Evolutionary conservation across 2,888 invertebrate genomes (phyloP).

Genomic region (Drosophila tripunctata): DNA sequence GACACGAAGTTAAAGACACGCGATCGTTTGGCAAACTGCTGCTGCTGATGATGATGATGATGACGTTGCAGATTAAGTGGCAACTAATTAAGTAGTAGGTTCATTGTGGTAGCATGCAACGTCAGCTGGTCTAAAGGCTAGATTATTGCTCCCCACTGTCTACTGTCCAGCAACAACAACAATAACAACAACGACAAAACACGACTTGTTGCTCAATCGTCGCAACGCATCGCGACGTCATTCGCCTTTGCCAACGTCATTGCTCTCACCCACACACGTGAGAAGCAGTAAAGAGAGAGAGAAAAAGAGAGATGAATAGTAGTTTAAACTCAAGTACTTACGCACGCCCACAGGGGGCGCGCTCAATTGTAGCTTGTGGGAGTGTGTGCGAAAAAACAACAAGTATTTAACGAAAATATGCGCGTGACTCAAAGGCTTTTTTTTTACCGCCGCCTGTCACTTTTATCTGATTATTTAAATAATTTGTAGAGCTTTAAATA

Average conservation of each 20-base stretch:
- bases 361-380: slow-evolving; percentile 3
- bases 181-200: not conserved
- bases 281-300: too few species aligned
- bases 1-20: slow-evolving; percentile 42
- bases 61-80: slow-evolving; percentile 56
- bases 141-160: slow-evolving; percentile 15
- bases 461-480: slow-evolving; percentile 1
- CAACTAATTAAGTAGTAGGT: slow-evolving; percentile 62
- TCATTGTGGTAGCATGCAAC: slow-evolving; percentile 45
- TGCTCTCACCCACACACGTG: not conserved
- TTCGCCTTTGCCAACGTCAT: slow-evolving; percentile 5
- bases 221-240: not conserved
- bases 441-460: not conserved
- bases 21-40: slow-evolving; percentile 37
- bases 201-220: slow-evolving; percentile 22
- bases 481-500: not conserved
- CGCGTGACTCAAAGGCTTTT: slow-evolving; percentile 11
- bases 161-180: not conserved
- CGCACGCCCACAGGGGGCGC: slow-evolving; percentile 4
- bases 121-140: slow-evolving; percentile 31
- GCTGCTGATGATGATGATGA: slow-evolving; percentile 29
- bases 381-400: slow-evolving; percentile 4
- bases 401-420: not conserved
- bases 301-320: not conserved
- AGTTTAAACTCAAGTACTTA: slow-evolving; percentile 2